A percentile compares a stretch with the other conserved stretches of the same genome.
phyloP scores from a whole-genome alignment of 2,797 vertebrate species.

The Gambusia yucatana region DNA sequence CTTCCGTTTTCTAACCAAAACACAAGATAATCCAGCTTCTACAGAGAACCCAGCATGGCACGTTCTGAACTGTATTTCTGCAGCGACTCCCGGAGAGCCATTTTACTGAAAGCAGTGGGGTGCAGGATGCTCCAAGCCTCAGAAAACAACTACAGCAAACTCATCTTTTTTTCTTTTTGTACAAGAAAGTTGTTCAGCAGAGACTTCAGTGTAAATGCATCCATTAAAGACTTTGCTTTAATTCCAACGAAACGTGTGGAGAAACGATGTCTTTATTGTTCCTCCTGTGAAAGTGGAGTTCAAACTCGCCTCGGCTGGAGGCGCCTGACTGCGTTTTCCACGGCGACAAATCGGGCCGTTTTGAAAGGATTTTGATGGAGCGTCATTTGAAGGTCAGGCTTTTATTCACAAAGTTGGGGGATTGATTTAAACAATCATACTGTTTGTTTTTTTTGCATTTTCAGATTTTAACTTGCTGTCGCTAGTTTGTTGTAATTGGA shows the following conservation, averaged over 20 bases:
- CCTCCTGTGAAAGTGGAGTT: not conserved
- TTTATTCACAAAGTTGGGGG: not conserved
- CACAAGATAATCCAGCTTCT: not conserved
- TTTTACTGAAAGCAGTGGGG: not conserved
- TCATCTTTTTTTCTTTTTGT: not conserved
- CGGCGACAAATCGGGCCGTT: not conserved
- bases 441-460: not conserved
- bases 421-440: not conserved
- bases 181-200: not conserved
- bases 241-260: not conserved
- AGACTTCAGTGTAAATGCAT: not conserved
- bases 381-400: not conserved
- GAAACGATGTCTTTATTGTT: not conserved
- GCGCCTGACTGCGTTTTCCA: not conserved
- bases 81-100: not conserved
- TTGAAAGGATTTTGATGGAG: not conserved
- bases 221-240: not conserved
- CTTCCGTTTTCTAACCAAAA: not conserved
- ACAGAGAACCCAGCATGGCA: not conserved
- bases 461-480: not conserved
- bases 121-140: not conserved
- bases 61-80: not conserved
- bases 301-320: not conserved
- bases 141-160: not conserved
- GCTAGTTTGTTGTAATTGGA: no score